Evolutionary conservation across 1,140 invertebrate genomes (phyloP).

Genomic region (Lordiphosa clarofinis): DNA sequence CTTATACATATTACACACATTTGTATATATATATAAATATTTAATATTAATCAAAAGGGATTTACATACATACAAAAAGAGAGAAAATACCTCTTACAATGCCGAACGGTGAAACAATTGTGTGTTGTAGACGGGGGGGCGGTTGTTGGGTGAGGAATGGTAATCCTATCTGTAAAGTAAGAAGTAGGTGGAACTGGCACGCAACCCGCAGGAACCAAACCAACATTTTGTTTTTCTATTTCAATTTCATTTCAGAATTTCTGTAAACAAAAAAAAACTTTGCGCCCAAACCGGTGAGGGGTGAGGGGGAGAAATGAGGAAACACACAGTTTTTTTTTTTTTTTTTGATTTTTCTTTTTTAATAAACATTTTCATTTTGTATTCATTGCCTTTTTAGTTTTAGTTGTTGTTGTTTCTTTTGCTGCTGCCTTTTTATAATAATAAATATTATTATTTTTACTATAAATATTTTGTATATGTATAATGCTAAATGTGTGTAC

Average conservation of each 20-base stretch:
- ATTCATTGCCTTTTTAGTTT: conserved; percentile 51
- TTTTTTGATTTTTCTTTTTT: conserved; percentile 48
- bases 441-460: conserved; percentile 73
- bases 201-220: conserved; percentile 19
- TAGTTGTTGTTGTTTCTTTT: conserved; percentile 42
- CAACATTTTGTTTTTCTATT: conserved; percentile 7
- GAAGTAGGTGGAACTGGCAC: conserved; percentile 1
- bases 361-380: conserved; percentile 65
- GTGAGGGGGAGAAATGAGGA: conserved; percentile 32
- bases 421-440: conserved; percentile 51
- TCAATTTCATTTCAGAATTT: conserved; percentile 9
- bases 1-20: too few relatives aligned
- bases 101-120: conserved; percentile 65
- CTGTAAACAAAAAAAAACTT: too few relatives aligned
- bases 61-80: too few relatives aligned
- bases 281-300: background rate
- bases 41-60: too few relatives aligned
- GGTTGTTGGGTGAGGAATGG: conserved; percentile 16
- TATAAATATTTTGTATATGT: conserved; percentile 64
- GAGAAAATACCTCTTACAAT: conserved; percentile 58
- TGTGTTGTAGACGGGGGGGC: conserved; percentile 17
- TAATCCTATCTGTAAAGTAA: conserved; percentile 8
- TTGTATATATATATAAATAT: background rate
- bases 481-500: conserved; percentile 36
- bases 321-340: conserved; percentile 38